These are phyloP conservation scores for Nipponia nippon DNA, from an alignment of 2,113 vertebrate species.

Conservation along the genomic window DNA sequence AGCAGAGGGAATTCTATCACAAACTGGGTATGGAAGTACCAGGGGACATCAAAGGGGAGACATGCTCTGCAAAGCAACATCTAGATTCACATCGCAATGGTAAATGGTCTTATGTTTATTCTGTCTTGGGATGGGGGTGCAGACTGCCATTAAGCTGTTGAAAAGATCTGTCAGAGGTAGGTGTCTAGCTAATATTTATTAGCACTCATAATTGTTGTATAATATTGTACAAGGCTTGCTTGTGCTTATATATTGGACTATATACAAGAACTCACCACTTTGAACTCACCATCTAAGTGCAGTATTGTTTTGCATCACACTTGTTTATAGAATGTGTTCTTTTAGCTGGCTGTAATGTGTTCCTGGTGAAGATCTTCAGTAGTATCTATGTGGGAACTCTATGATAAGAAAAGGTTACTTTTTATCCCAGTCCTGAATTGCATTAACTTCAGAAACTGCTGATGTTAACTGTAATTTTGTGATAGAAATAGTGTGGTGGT, in stretches of 20 bases:
- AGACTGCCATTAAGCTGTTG: not conserved
- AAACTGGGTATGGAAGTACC: constrained; percentile 95
- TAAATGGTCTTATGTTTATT: constrained; percentile 57
- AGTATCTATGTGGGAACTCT: not conserved
- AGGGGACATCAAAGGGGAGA: constrained; percentile 91
- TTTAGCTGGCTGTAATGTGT: not conserved
- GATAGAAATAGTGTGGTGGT: not conserved
- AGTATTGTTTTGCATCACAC: not conserved
- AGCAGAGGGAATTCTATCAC: constrained; percentile 95
- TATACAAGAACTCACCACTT: not conserved
- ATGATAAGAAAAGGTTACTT: not conserved
- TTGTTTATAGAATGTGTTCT: not conserved
- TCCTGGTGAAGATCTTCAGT: not conserved
- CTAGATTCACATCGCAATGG: constrained; percentile 86
- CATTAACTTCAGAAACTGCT: not conserved
- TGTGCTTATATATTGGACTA: not conserved
- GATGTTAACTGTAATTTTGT: not conserved
- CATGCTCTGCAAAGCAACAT: constrained; percentile 84
- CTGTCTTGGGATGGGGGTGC: not conserved
- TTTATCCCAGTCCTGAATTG: not conserved
- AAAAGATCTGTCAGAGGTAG: not conserved
- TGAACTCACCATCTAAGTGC: not conserved
- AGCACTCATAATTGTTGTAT: not conserved
- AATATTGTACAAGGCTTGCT: not conserved
- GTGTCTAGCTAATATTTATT: not conserved